Conservation (phyloP, 1,140 invertebrate species). For the Lepidurus apus region DNA sequence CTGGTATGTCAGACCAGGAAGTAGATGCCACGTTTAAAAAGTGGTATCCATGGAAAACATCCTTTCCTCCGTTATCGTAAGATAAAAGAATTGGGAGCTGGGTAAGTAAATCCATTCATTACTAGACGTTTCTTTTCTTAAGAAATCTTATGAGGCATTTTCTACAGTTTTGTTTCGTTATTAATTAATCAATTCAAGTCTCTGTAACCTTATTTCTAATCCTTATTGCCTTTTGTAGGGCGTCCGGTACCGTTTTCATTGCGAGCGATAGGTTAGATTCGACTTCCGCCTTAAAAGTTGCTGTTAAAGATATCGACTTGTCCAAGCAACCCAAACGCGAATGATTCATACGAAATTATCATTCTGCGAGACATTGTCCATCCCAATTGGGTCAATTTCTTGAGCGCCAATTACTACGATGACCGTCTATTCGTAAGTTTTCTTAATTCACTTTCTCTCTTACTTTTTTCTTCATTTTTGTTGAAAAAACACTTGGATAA, state of each 20-base stretch:
- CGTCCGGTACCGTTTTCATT: slow-evolving; percentile 86
- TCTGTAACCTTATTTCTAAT: neutral
- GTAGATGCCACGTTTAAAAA: slow-evolving; percentile 74
- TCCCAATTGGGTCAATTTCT: slow-evolving; percentile 94
- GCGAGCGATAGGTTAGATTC: slow-evolving; percentile 64
- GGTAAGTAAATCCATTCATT: slow-evolving; percentile 44
- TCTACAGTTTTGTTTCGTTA: too few species aligned
- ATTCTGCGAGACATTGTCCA: slow-evolving; percentile 90
- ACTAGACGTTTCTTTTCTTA: neutral
- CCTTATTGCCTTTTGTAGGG: slow-evolving; percentile 44
- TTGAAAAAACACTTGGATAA: too few species aligned
- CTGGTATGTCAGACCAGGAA: slow-evolving; percentile 68
- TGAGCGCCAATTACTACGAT: slow-evolving; percentile 85
- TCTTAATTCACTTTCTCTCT: too few species aligned
- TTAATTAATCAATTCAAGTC: too few species aligned
- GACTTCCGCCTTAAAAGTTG: slow-evolving; percentile 65
- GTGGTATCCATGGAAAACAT: slow-evolving; percentile 68
- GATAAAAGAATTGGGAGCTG: slow-evolving; percentile 81
- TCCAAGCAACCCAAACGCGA: slow-evolving; percentile 90
- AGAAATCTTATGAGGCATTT: too few species aligned
- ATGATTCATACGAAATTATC: slow-evolving; percentile 88
- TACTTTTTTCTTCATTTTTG: too few species aligned
- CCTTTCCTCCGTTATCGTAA: slow-evolving; percentile 72
- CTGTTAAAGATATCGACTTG: slow-evolving; percentile 93
- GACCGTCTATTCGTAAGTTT: slow-evolving; percentile 89